phyloP scores from a whole-genome alignment of 2,888 invertebrate genomes.

The Sarcophaga caerulescens region DNA sequence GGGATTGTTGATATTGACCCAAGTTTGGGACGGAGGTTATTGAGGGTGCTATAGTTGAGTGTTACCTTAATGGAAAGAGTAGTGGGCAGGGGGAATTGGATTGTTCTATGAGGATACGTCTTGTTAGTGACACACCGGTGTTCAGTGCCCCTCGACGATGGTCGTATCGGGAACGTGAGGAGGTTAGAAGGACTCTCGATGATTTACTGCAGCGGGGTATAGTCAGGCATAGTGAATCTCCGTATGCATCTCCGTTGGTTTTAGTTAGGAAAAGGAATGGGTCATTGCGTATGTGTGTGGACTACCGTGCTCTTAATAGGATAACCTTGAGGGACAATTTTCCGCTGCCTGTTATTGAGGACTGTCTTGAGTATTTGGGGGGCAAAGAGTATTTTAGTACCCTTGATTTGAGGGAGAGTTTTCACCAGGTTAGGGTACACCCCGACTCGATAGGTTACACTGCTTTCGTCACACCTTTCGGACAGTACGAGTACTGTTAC shows the following conservation, averaged over 20 bases:
- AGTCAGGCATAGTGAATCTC: background rate
- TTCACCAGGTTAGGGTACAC: conserved; percentile 22
- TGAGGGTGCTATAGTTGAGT: too few relatives aligned
- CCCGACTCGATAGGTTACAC: background rate
- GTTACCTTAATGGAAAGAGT: too few relatives aligned
- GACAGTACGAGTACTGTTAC: too few relatives aligned
- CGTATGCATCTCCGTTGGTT: conserved; percentile 1
- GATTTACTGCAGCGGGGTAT: background rate
- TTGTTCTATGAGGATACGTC: too few relatives aligned
- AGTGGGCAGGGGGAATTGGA: too few relatives aligned
- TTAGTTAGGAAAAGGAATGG: conserved; percentile 3
- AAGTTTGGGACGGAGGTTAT: too few relatives aligned
- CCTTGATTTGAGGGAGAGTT: conserved; percentile 18
- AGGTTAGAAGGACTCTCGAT: conserved; percentile 6
- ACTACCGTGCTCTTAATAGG: conserved; percentile 14
- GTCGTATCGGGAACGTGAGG: conserved; percentile 6
- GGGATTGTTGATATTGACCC: too few relatives aligned
- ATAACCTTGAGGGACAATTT: conserved; percentile 25
- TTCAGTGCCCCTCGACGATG: conserved; percentile 8
- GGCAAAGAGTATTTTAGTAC: conserved; percentile 19
- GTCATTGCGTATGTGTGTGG: conserved; percentile 21
- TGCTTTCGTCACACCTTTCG: too few relatives aligned
- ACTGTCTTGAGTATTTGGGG: background rate
- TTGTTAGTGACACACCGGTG: background rate
- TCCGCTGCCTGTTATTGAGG: conserved; percentile 29